These are phyloP conservation scores for Limnephilus lunatus DNA, from an alignment of 2,888 invertebrate species.

Conservation along the genomic window DNA sequence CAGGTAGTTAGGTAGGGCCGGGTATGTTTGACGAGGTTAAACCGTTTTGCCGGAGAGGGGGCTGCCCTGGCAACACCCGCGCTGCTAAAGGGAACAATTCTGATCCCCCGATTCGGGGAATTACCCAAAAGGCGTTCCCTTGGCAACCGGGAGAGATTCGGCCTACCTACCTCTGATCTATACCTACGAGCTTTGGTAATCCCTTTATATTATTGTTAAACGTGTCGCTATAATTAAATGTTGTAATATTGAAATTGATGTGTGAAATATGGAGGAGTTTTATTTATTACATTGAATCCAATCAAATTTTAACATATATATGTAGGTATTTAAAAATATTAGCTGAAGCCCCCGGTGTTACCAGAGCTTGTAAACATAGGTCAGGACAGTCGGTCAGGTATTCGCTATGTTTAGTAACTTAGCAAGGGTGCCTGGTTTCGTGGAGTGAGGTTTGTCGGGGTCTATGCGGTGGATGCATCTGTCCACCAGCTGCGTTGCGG, in stretches of 20 bases:
- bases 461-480: too few species aligned
- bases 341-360: too few species aligned
- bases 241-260: not conserved
- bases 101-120: conserved; percentile 13
- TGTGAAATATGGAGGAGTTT: too few species aligned
- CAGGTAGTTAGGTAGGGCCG: not conserved
- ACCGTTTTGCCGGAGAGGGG: conserved; percentile 19
- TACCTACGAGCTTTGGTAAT: not conserved
- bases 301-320: too few species aligned
- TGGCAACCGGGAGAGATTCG: not conserved
- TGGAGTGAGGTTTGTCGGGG: too few species aligned
- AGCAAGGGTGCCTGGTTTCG: too few species aligned
- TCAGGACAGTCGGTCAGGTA: too few species aligned
- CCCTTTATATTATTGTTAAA: conserved; percentile 2
- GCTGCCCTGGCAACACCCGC: conserved; percentile 41
- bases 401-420: too few species aligned
- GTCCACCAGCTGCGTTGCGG: too few species aligned
- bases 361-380: too few species aligned
- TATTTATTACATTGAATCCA: too few species aligned
- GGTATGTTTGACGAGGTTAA: not conserved
- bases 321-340: too few species aligned
- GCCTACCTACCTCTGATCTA: not conserved
- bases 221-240: not conserved
- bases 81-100: not conserved
- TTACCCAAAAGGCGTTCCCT: conserved; percentile 34